phyloP scores from a whole-genome alignment of 2,888 invertebrate species.

The Brenthis daphne region DNA sequence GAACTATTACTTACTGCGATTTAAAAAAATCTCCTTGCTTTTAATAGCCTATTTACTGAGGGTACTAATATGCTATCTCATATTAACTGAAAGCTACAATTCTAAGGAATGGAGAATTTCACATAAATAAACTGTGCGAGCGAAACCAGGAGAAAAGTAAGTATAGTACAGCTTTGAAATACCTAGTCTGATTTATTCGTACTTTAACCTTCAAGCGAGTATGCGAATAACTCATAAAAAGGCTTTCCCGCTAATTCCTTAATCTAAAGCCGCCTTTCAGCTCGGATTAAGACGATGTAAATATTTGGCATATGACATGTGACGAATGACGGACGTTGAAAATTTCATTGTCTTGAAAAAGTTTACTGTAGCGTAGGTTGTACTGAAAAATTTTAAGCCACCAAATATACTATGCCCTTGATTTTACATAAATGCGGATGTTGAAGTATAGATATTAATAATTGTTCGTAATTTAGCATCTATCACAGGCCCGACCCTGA shows the following conservation, averaged over 20 bases:
- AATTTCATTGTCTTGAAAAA: conserved; percentile 12
- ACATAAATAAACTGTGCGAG: not conserved
- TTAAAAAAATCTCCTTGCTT: too few species aligned
- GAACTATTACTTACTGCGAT: too few species aligned
- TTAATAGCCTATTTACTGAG: too few species aligned
- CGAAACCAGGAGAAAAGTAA: not conserved
- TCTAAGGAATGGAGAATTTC: too few species aligned
- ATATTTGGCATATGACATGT: conserved; percentile 40
- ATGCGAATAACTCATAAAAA: conserved; percentile 37
- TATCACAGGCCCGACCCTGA: too few species aligned
- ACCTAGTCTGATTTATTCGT: not conserved
- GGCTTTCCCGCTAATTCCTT: conserved; percentile 46
- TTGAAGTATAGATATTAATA: too few species aligned
- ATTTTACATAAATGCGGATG: too few species aligned
- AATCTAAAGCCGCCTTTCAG: conserved; percentile 39
- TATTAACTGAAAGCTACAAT: too few species aligned
- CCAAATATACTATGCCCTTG: too few species aligned
- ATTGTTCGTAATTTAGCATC: too few species aligned
- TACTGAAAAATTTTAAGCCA: not conserved
- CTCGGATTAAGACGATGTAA: conserved; percentile 34
- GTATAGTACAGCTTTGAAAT: not conserved
- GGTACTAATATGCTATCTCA: too few species aligned
- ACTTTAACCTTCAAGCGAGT: conserved; percentile 32
- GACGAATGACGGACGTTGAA: conserved; percentile 38
- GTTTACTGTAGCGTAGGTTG: not conserved